These are phyloP conservation scores for Ernsta delagoae DNA, from an alignment of 2,888 invertebrate genomes.

Conservation along the genomic window DNA sequence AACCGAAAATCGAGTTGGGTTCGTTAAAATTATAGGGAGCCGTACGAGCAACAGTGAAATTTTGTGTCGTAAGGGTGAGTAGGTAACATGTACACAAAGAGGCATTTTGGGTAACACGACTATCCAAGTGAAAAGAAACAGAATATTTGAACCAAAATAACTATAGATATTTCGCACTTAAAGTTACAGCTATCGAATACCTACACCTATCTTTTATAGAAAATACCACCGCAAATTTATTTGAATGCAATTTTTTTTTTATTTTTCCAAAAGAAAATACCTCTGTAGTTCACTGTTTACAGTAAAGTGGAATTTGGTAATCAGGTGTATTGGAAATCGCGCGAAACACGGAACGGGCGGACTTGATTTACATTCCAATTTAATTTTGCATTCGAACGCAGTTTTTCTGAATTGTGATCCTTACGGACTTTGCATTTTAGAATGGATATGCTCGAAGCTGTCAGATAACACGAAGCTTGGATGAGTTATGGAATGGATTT, in stretches of 20 bases:
- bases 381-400: constrained; percentile 66
- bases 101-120: too few species aligned
- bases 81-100: too few species aligned
- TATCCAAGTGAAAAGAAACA: too few species aligned
- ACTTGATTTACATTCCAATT: constrained; percentile 76
- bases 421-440: constrained; percentile 37
- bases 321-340: constrained; percentile 69
- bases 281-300: constrained; percentile 12
- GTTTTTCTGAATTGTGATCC: constrained; percentile 52
- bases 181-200: too few species aligned
- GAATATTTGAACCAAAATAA: too few species aligned
- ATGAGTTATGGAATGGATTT: constrained; percentile 16
- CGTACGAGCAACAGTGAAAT: background rate
- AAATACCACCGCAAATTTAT: too few species aligned
- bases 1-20: constrained; percentile 10
- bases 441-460: constrained; percentile 33
- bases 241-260: background rate
- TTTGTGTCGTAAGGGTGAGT: background rate
- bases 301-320: constrained; percentile 55
- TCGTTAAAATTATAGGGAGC: constrained; percentile 5
- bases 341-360: constrained; percentile 68
- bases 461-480: constrained; percentile 33
- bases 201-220: too few species aligned
- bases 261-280: background rate
- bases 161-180: too few species aligned